These are phyloP conservation scores for Dolichallabes microphthalmus DNA, from an alignment of 2,113 vertebrate species.

Conservation along the genomic window DNA sequence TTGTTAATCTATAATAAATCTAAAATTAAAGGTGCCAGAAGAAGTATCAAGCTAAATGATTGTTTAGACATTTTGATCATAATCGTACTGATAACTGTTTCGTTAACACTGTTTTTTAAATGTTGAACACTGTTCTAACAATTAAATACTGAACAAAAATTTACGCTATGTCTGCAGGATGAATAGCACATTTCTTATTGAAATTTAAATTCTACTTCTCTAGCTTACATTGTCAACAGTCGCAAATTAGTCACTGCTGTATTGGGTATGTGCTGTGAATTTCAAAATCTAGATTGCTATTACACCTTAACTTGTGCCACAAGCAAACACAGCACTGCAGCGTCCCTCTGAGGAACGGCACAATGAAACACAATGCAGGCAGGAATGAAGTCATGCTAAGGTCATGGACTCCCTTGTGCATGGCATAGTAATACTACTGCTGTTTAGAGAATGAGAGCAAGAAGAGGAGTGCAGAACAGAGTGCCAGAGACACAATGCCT, in stretches of 20 bases:
- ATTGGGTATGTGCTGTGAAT: constrained; percentile 42
- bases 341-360: constrained; percentile 49
- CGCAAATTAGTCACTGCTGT: constrained; percentile 33
- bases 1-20: not conserved
- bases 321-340: constrained; percentile 36
- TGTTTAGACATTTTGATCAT: not conserved
- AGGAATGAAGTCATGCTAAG: constrained; percentile 58
- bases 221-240: constrained; percentile 4
- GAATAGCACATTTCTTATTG: constrained; percentile 17
- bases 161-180: constrained; percentile 13
- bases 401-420: constrained; percentile 54
- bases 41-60: not conserved
- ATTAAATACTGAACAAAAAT: not conserved
- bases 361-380: constrained; percentile 54
- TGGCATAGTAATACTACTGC: constrained; percentile 48
- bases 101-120: not conserved
- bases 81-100: not conserved
- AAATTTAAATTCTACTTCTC: constrained; percentile 18
- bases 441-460: constrained; percentile 26
- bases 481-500: not conserved
- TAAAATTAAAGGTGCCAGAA: not conserved
- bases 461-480: not conserved
- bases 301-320: constrained; percentile 55
- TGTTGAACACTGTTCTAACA: not conserved
- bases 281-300: constrained; percentile 53